phyloP scores from a whole-genome alignment of 2,888 invertebrate species.

The Noctua janthina region DNA sequence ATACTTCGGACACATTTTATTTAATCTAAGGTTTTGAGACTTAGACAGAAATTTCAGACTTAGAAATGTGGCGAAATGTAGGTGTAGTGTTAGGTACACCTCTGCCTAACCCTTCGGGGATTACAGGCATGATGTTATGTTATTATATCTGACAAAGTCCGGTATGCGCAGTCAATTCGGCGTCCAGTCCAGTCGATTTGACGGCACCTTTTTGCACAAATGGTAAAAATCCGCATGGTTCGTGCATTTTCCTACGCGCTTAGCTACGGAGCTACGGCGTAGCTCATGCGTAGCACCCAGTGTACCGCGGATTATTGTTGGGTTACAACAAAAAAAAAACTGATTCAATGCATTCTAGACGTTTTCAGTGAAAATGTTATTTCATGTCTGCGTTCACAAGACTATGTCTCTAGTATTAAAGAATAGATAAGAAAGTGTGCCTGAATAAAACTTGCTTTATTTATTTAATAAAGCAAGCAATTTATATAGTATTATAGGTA shows the following conservation, averaged over 20 bases:
- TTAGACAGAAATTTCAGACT: too few relatives aligned
- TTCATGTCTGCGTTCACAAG: too few relatives aligned
- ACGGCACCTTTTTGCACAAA: neutral
- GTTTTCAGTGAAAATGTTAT: neutral
- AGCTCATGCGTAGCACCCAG: slow-evolving; percentile 24
- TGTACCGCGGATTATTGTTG: neutral
- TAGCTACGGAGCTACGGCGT: slow-evolving; percentile 38
- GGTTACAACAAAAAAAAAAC: slow-evolving; percentile 7
- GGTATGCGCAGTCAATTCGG: neutral
- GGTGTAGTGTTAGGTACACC: too few relatives aligned
- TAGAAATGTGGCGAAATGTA: too few relatives aligned
- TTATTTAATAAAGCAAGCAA: too few relatives aligned
- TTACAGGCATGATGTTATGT: too few relatives aligned
- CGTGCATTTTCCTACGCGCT: slow-evolving; percentile 6
- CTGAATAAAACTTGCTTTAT: neutral
- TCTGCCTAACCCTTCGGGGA: too few relatives aligned
- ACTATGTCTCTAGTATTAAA: too few relatives aligned
- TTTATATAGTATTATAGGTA: too few relatives aligned
- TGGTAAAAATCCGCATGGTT: neutral
- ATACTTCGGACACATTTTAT: neutral
- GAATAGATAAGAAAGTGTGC: neutral
- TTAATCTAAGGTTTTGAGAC: neutral
- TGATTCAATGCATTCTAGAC: neutral
- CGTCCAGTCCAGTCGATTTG: neutral
- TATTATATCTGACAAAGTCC: neutral